Conservation (phyloP, 2,113 vertebrate genomes). For the Urocynchramus pylzowi region DNA sequence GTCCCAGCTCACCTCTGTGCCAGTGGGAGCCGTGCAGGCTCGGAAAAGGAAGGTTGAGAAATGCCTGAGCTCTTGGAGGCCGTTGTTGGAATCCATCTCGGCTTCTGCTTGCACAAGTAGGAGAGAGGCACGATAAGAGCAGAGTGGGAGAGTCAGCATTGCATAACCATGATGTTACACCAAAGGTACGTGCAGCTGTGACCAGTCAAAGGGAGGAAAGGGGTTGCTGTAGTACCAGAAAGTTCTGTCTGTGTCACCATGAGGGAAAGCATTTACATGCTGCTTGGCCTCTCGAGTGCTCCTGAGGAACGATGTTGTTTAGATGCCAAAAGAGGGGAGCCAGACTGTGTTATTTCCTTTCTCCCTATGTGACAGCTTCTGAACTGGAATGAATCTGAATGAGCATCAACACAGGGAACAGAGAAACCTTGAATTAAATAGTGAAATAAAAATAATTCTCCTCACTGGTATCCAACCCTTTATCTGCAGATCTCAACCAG, state of each 20-base stretch:
- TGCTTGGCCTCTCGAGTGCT: not conserved
- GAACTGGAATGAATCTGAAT: not conserved
- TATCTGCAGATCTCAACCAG: not conserved
- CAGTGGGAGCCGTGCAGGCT: not conserved
- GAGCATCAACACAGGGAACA: not conserved
- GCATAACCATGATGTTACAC: not conserved
- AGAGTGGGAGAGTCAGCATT: not conserved
- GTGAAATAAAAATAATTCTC: not conserved
- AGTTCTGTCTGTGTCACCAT: not conserved
- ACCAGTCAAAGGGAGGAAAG: not conserved
- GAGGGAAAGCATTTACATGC: constrained; percentile 16
- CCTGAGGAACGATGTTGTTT: not conserved
- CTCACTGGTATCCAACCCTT: not conserved
- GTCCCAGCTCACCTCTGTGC: not conserved
- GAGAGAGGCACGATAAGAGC: not conserved
- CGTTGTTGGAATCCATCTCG: rapidly evolving
- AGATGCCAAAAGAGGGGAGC: constrained; percentile 13
- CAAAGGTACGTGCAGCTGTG: constrained; percentile 29
- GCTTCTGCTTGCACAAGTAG: not conserved
- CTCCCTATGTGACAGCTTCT: not conserved
- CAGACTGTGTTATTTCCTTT: constrained; percentile 47
- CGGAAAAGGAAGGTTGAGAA: not conserved
- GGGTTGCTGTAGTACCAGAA: not conserved
- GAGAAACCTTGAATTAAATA: constrained; percentile 20
- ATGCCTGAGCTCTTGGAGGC: not conserved